Base-by-base conservation (phyloP, 2,113 vertebrate genomes). In the Antigone vipio region DNA sequence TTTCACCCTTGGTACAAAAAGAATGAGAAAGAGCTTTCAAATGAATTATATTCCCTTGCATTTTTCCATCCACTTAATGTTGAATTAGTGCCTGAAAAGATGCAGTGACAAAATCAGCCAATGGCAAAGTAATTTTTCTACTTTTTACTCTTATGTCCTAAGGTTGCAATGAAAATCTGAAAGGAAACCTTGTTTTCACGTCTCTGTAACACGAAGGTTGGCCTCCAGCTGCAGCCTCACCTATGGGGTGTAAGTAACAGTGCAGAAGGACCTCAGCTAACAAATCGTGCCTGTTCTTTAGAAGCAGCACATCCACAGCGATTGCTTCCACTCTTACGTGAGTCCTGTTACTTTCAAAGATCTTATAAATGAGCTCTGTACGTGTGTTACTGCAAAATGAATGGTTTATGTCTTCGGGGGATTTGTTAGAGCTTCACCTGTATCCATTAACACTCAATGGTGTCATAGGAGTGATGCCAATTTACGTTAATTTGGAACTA, bases 241-340 rank as follows among this genome's bases (percentile, higher is more conserved):
- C 64, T 22, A 0, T 11, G 44, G 47, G 56, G 14, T 21, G 49
- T 4, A 59, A 9, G 14, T 1, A 23, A n/a, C 40, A 2, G 2
- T 2, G 4, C 42, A 17, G 56, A 76, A 88, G 12, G 19, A 21
- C 30, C 58, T 44, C 56, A 16, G 82, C 22, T 30, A 15, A 15
- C 5, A 16, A 47, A 27, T 1, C 1, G 2, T 59, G 77, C 52
- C 40, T 22, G 11, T 19, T 42, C 56, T 34, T 26, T 6, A 13
- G 55, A 14, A 87, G 55, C 11, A 45, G 29, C 56, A 20, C 12
- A 6, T 34, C 81, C 66, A 19, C 35, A 4, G 26, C 2, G 5
- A 6, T 21, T 12, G 10, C 29, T 62, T 21, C 52, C 35, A 2
- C 52, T 10, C 29, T 18, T 21, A 2, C 0, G 5, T 7, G 53